Percentiles rank a stretch among this genome's conserved stretches.
phyloP scores from a whole-genome alignment of 2,113 vertebrate species.

The Datnioides undecimradiatus region DNA sequence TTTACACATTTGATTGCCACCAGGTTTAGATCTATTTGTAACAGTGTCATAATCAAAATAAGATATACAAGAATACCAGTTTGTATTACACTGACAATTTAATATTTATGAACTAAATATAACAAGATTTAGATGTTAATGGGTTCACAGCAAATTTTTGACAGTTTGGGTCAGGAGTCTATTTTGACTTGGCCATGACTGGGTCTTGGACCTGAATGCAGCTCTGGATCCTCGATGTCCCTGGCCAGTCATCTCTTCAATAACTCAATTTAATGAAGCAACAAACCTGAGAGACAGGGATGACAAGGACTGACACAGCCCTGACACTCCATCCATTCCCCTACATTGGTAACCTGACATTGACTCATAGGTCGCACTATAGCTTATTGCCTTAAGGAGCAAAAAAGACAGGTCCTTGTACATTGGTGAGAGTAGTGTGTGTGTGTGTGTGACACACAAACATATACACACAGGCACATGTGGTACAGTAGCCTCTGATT shows the following conservation, averaged over 20 bases:
- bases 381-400: conserved; percentile 32
- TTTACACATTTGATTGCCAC: not conserved
- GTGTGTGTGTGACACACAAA: not conserved
- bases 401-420: not conserved
- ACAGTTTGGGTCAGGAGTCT: not conserved
- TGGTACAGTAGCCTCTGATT: not conserved
- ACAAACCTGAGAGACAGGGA: conserved; percentile 57
- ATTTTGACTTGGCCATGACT: not conserved
- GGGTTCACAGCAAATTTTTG: not conserved
- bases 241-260: conserved; percentile 34
- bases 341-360: conserved; percentile 54
- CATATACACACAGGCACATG: not conserved
- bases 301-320: conserved; percentile 54
- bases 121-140: not conserved
- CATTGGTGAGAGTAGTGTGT: not conserved
- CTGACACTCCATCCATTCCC: conserved; percentile 41
- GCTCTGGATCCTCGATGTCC: conserved; percentile 14
- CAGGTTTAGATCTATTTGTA: not conserved
- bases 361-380: conserved; percentile 55
- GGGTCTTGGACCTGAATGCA: conserved; percentile 1
- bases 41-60: too few relatives aligned
- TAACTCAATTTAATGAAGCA: conserved; percentile 68
- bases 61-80: too few relatives aligned
- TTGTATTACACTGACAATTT: too few relatives aligned
- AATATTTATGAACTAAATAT: not conserved